A percentile compares a stretch with the other conserved stretches of the same genome.
Conservation (phyloP, 2,888 invertebrate species). For the Macrophya annulata region DNA sequence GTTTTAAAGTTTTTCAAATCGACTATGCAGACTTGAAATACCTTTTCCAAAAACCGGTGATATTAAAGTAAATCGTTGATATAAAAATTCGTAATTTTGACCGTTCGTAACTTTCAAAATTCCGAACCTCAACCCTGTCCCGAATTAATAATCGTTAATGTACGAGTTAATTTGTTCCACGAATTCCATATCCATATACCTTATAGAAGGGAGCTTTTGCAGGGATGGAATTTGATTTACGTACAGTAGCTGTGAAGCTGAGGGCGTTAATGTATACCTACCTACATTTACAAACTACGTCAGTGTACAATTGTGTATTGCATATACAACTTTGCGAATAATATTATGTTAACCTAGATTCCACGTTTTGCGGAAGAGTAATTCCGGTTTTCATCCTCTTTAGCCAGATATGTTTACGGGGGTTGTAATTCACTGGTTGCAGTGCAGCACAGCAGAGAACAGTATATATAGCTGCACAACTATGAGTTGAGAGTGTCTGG, state of each 20-base stretch:
- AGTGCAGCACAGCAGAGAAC: not conserved
- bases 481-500: not conserved
- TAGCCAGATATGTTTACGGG: not conserved
- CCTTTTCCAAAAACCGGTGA: too few relatives aligned
- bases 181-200: not conserved
- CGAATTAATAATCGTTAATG: not conserved
- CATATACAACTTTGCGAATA: not conserved
- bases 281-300: not conserved
- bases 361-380: not conserved
- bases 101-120: too few relatives aligned
- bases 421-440: not conserved
- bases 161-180: not conserved
- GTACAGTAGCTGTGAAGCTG: not conserved
- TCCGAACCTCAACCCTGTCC: too few relatives aligned
- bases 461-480: not conserved
- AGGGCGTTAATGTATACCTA: not conserved
- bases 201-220: not conserved
- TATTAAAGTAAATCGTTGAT: too few relatives aligned
- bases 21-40: too few relatives aligned
- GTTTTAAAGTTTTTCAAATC: too few relatives aligned
- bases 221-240: not conserved
- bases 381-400: not conserved
- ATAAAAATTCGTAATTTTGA: too few relatives aligned
- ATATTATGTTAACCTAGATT: slow-evolving; percentile 3
- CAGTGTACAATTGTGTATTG: not conserved